Evolutionary conservation across 2,797 vertebrate genomes (phyloP).

Genomic region (Rhynchonycteris naso): DNA sequence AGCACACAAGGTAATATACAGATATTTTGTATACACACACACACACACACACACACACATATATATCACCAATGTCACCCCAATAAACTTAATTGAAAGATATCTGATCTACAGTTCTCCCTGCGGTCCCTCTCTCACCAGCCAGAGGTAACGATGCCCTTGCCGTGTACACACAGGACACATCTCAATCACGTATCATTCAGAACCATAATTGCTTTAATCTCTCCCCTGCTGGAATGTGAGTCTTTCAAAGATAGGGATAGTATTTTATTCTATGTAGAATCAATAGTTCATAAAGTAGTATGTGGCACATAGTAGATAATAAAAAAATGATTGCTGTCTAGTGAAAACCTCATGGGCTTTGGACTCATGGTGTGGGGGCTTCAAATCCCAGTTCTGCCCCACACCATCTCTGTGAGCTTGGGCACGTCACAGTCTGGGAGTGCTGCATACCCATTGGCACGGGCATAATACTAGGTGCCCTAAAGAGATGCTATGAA

Average conservation of each 20-base stretch:
- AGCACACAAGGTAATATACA: neutral
- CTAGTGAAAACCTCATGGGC: neutral
- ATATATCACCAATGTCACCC: neutral
- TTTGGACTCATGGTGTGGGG: neutral
- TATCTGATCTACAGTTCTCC: neutral
- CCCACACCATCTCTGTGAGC: neutral
- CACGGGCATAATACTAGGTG: neutral
- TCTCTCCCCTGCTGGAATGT: slow-evolving; percentile 48
- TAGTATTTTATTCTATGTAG: slow-evolving; percentile 28
- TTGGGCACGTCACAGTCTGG: neutral
- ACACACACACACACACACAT: no score
- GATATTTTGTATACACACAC: no score
- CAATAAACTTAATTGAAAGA: neutral
- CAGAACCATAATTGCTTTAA: slow-evolving; percentile 62
- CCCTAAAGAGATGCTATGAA: neutral
- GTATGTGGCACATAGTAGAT: slow-evolving; percentile 27
- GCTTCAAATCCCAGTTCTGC: neutral
- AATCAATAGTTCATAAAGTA: slow-evolving; percentile 70
- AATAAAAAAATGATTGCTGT: slow-evolving; percentile 5
- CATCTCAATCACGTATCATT: slow-evolving; percentile 18
- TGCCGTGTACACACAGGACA: neutral
- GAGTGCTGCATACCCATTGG: neutral
- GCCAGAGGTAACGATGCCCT: neutral
- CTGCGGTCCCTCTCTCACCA: neutral
- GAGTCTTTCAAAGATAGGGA: slow-evolving; percentile 34